Percentiles rank a stretch among this genome's conserved stretches.
phyloP scores from a whole-genome alignment of 2,888 invertebrate genomes.

The Cybosia mesomella region DNA sequence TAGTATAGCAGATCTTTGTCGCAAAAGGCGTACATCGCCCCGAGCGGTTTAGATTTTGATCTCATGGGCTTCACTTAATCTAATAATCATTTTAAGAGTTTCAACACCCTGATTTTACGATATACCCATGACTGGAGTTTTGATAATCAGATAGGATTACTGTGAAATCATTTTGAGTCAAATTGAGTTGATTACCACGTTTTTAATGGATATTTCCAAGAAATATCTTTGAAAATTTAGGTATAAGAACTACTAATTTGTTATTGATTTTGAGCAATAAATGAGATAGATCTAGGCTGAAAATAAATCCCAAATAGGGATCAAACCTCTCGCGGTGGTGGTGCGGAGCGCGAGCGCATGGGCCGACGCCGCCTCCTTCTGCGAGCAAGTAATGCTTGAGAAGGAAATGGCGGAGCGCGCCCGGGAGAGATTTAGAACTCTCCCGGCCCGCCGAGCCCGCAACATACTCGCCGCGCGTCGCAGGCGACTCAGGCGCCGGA shows the following conservation, averaged over 20 bases:
- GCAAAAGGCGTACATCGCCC: conserved; percentile 65
- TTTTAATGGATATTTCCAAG: background rate
- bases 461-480: no score
- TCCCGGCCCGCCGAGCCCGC: no score
- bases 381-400: no score
- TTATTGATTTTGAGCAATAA: background rate
- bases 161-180: conserved; percentile 27
- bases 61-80: conserved; percentile 66
- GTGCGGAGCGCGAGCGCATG: no score
- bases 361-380: no score
- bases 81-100: conserved; percentile 70
- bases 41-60: conserved; percentile 71
- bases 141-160: conserved; percentile 52
- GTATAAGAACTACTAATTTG: no score
- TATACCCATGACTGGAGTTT: conserved; percentile 50
- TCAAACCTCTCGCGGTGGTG: background rate
- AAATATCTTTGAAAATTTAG: no score
- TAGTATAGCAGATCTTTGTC: conserved; percentile 59
- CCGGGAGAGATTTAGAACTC: no score
- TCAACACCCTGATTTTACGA: conserved; percentile 61
- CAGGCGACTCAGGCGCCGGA: no score
- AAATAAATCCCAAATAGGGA: background rate
- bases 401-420: no score
- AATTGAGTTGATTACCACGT: background rate
- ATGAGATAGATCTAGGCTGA: background rate